These are phyloP conservation scores for Prosapia bicincta DNA, from an alignment of 2,888 invertebrate species.

Conservation along the genomic window DNA sequence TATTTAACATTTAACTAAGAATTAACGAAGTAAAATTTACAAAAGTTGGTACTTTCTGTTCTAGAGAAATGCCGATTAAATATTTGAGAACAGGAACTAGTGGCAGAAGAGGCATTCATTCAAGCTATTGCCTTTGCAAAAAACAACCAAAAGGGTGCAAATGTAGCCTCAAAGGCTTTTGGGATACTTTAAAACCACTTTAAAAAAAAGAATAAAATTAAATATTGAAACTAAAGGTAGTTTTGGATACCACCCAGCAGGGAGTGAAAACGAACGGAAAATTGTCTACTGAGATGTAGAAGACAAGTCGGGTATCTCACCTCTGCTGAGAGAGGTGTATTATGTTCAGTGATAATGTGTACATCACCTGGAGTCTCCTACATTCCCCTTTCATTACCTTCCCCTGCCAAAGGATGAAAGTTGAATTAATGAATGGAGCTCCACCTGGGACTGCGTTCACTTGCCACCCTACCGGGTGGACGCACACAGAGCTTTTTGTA, in stretches of 20 bases:
- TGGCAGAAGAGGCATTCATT: not conserved
- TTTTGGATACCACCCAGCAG: not conserved
- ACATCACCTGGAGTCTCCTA: no score
- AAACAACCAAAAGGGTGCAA: not conserved
- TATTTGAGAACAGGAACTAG: not conserved
- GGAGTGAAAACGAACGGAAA: not conserved
- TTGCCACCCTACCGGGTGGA: no score
- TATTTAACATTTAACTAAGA: not conserved
- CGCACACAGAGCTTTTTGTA: no score
- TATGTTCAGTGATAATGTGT: no score
- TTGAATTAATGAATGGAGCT: no score
- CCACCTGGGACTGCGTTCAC: no score
- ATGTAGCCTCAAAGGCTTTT: not conserved
- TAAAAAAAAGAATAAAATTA: not conserved
- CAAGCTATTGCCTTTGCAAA: not conserved
- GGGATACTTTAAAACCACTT: not conserved
- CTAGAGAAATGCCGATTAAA: constrained; percentile 4
- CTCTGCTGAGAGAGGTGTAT: no score
- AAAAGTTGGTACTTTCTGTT: not conserved
- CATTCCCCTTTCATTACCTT: no score
- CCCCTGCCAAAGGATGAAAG: no score
- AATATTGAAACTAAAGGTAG: not conserved
- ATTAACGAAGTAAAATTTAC: not conserved
- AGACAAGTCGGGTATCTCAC: no score
- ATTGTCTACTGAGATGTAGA: no score